phyloP scores from a whole-genome alignment of 2,113 vertebrate genomes.

The Agelaius phoeniceus region DNA sequence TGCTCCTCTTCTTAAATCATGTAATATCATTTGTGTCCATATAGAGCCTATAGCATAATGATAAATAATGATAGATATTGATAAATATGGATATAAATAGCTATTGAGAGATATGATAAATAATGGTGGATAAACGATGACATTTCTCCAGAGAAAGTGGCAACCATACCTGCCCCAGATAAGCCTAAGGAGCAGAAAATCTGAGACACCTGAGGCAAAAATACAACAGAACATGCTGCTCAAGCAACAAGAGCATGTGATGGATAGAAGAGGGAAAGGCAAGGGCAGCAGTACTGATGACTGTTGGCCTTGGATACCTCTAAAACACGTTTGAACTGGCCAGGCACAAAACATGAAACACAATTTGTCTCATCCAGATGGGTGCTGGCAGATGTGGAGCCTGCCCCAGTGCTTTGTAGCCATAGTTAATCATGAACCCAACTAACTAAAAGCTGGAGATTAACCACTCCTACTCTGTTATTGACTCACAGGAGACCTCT shows the following conservation, averaged over 20 bases:
- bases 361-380: background rate
- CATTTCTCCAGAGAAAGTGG: background rate
- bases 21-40: background rate
- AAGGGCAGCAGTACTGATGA: background rate
- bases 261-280: background rate
- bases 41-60: rapidly evolving
- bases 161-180: background rate
- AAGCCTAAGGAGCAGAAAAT: background rate
- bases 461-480: background rate
- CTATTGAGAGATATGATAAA: background rate
- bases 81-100: background rate
- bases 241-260: background rate
- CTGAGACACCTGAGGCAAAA: background rate
- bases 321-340: background rate
- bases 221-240: background rate
- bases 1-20: background rate
- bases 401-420: background rate
- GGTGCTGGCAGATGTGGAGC: background rate
- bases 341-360: background rate
- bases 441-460: background rate
- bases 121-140: background rate
- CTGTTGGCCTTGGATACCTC: background rate
- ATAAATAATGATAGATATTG: background rate
- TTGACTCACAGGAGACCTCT: background rate
- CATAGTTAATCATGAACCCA: background rate